These are phyloP conservation scores for Sitobion miscanthi DNA, from an alignment of 1,140 invertebrate species.

Conservation along the genomic window DNA sequence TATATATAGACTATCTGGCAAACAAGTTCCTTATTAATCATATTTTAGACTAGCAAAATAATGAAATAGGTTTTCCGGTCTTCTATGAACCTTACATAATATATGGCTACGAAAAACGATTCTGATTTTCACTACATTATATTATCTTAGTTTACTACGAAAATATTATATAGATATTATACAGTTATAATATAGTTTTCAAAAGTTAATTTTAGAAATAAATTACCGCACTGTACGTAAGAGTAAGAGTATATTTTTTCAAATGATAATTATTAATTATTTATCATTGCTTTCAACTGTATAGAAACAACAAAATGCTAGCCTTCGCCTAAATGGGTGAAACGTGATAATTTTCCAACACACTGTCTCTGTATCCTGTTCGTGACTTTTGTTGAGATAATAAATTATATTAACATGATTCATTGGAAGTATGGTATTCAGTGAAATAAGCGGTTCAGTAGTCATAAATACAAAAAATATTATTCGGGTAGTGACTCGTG, in stretches of 20 bases:
- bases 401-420: constrained; percentile 5
- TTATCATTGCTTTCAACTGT: background rate
- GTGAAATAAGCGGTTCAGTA: background rate
- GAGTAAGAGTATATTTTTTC: background rate
- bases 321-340: background rate
- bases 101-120: background rate
- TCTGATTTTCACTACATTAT: background rate
- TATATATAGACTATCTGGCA: background rate
- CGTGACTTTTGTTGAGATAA: background rate
- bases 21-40: background rate
- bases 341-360: background rate
- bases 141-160: background rate
- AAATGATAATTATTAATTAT: background rate
- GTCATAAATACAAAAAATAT: background rate
- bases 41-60: background rate
- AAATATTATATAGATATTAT: background rate
- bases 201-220: background rate
- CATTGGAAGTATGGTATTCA: background rate
- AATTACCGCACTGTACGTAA: background rate
- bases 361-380: background rate
- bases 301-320: background rate
- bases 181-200: background rate
- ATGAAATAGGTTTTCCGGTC: background rate
- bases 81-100: background rate
- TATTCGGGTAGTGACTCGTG: background rate